Percentiles rank a stretch among this genome's conserved stretches.
phyloP scores from a whole-genome alignment of 2,888 invertebrate species.

The Nomada lathburiana region DNA sequence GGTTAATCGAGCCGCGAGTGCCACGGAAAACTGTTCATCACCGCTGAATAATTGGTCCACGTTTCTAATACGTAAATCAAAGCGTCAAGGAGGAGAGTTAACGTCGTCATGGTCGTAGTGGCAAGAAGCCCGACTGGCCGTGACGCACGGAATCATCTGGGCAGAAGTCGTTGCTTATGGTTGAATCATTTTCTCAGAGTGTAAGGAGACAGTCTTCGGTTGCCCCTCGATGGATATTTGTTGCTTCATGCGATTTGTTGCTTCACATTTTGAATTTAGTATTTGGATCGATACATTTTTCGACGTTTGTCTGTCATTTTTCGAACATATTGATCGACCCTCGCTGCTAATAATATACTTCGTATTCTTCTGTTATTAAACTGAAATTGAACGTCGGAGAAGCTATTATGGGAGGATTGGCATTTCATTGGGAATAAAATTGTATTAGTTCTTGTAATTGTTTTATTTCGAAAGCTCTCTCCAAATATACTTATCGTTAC shows the following conservation, averaged over 20 bases:
- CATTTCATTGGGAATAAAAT: no score
- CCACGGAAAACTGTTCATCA: constrained; percentile 45
- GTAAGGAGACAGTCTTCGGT: no score
- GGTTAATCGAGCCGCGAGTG: constrained; percentile 33
- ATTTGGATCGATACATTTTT: background rate
- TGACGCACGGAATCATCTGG: no score
- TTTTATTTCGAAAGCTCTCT: no score
- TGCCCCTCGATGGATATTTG: no score
- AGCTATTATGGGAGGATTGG: no score
- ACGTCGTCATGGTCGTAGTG: background rate
- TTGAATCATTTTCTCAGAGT: constrained; percentile 1
- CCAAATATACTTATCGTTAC: no score
- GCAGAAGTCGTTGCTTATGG: background rate
- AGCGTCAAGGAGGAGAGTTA: background rate
- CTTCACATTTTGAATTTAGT: background rate
- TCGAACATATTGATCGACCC: background rate
- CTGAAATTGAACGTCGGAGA: no score
- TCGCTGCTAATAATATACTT: no score
- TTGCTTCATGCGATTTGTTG: no score
- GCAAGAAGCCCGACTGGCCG: background rate
- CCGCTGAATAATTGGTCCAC: constrained; percentile 39
- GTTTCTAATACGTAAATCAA: constrained; percentile 36
- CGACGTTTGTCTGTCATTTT: background rate
- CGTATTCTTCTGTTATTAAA: no score
- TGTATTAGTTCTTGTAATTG: no score